Conservation (phyloP, 2,113 vertebrate genomes). For the Stictonetta naevosa region DNA sequence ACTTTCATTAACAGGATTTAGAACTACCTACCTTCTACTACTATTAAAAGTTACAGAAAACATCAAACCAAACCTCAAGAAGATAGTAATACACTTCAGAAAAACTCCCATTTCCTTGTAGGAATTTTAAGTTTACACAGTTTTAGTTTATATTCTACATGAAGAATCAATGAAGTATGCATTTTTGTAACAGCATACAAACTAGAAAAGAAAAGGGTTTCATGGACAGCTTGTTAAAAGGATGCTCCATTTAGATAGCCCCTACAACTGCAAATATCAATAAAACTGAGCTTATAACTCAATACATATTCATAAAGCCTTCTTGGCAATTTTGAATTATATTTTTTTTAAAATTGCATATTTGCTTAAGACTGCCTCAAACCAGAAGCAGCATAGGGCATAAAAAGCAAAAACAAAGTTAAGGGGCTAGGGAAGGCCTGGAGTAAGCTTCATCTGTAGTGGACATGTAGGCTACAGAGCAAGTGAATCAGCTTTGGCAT, state of each 20-base stretch:
- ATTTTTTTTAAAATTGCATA: neutral
- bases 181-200: neutral
- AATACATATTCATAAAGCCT: neutral
- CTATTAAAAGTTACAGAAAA: neutral
- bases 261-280: neutral
- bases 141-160: neutral
- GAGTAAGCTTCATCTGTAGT: neutral
- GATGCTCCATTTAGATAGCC: neutral
- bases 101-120: neutral
- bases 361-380: neutral
- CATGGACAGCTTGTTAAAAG: neutral
- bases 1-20: neutral
- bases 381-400: neutral
- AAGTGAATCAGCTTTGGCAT: rapidly evolving
- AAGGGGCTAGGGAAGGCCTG: neutral
- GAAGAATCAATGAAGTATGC: neutral
- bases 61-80: neutral
- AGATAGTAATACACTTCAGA: neutral
- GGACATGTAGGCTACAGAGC: neutral
- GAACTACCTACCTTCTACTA: neutral
- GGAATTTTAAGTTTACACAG: neutral
- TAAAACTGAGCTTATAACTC: neutral
- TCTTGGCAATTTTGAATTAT: neutral
- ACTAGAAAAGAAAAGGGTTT: neutral
- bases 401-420: neutral